Evolutionary conservation across 2,797 vertebrate genomes (phyloP).

Genomic region (Mastacembelus armatus): DNA sequence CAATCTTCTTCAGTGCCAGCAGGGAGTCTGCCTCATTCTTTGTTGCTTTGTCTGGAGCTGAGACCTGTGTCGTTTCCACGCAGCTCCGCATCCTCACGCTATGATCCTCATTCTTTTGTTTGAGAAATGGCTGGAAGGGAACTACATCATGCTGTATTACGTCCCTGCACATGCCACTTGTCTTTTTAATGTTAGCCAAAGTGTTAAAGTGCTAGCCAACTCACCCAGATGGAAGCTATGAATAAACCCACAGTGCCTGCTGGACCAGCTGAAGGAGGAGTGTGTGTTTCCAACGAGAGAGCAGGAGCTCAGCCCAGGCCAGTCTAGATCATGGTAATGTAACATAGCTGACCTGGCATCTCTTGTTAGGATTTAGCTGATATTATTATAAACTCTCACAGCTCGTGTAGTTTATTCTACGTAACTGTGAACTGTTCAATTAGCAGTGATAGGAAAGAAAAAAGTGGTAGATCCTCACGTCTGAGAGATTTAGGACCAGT

Average conservation of each 20-base stretch:
- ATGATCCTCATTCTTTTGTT: constrained; percentile 7
- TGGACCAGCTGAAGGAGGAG: constrained; percentile 16
- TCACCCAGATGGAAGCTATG: constrained; percentile 41
- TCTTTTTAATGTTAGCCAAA: constrained; percentile 44
- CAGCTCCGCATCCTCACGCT: not conserved
- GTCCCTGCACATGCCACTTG: constrained; percentile 9
- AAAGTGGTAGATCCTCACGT: not conserved
- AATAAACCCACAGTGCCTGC: constrained; percentile 49
- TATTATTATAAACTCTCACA: no score
- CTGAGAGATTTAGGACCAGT: not conserved
- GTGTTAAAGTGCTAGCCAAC: constrained; percentile 50
- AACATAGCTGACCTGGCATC: constrained; percentile 21
- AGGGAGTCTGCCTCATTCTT: not conserved
- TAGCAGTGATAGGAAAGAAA: not conserved
- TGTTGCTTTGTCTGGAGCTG: constrained; percentile 10
- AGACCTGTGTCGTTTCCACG: not conserved
- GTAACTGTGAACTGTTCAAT: no score
- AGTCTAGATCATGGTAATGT: constrained; percentile 7
- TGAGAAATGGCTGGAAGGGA: constrained; percentile 1
- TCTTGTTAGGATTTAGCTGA: no score
- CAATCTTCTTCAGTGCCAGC: not conserved
- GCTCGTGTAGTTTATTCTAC: no score
- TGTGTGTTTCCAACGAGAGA: constrained; percentile 15
- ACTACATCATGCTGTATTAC: not conserved
- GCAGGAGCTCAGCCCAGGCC: constrained; percentile 6